Percentiles rank a stretch among this genome's conserved stretches.
These are phyloP conservation scores for Hydroisotoma schaefferi DNA, from an alignment of 2,888 invertebrate genomes.

Conservation along the genomic window DNA sequence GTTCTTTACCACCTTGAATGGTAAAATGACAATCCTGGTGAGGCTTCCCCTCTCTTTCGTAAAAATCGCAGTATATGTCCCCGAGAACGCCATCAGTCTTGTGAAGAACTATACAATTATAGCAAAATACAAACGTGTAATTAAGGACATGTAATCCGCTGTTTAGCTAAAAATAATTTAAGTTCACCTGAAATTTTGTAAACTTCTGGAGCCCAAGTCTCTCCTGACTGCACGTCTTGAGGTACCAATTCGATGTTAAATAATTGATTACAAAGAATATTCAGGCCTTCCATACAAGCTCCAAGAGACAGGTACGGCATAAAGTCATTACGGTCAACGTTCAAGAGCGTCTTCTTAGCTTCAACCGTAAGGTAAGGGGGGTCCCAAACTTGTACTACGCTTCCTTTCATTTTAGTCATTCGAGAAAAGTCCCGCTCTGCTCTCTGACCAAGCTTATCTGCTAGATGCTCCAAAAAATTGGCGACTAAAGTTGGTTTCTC, in stretches of 20 bases:
- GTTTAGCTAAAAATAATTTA: too few species aligned
- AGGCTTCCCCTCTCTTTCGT: conserved; percentile 83
- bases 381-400: conserved; percentile 66
- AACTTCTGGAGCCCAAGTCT: conserved; percentile 83
- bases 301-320: conserved; percentile 87
- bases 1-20: conserved; percentile 82
- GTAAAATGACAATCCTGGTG: conserved; percentile 99
- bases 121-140: background rate
- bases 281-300: conserved; percentile 95
- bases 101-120: conserved; percentile 63
- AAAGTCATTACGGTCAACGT: conserved; percentile 64
- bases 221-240: conserved; percentile 69
- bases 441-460: conserved; percentile 64
- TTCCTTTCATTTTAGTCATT: conserved; percentile 71
- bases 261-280: conserved; percentile 74
- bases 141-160: background rate
- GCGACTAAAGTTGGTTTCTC: conserved; percentile 74
- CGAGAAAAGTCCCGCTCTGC: conserved; percentile 70
- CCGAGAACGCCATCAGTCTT: conserved; percentile 78
- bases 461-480: conserved; percentile 73
- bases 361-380: conserved; percentile 77
- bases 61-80: conserved; percentile 96
- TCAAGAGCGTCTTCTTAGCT: conserved; percentile 66
- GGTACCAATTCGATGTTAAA: conserved; percentile 76
- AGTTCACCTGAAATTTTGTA: conserved; percentile 74